Evolutionary conservation across 2,888 invertebrate genomes (phyloP), one percentile per base, ranked within the genome.

Genomic region (Protonemura montana): DNA sequence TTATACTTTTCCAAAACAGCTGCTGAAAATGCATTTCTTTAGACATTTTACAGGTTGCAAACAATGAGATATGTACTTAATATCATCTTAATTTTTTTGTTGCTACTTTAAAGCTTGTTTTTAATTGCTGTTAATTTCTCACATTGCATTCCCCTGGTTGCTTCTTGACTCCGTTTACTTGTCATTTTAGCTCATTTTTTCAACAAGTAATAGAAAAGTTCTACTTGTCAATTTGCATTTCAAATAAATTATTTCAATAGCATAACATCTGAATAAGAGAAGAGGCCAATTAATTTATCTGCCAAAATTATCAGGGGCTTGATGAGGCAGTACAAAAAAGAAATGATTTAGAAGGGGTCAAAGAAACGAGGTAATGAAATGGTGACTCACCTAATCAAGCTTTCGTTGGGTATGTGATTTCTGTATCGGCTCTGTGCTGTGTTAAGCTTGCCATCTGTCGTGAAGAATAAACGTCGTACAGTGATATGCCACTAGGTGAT

Each of bases 361-460:
- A 59, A 59, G 2, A 59, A 59, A 59, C 16, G 3, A 35, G 5
- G 35, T 59, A 59, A 59, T 13, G 59, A 7, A 59, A 21, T 59
- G 59, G 59, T 21, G 59, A 78, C 91, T 91, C 90, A 94, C 94
- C 94, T 96, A 91, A 96, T 94, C 82, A 96, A 92, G 90, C 94
- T 94, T 89, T 96, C 95, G 91, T 96, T 95, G 87, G 95, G 95
- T 81, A 94, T 93, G 89, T 94, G 94, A 88, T 94, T 93, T 86
- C 94, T 91, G 88, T 93, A 93, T 89, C 94, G 92, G 91, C 94
- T 90, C 92, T 94, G 91, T 91, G 94, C 90, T 91, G 94, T 90
- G 92, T 92, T 90, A 27, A 87, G 85, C 92, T 92, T 88, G 90
- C 94, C 94, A 89, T 94, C 94, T 7, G 92, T 93, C 29, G 30